phyloP scores from a whole-genome alignment of 2,113 vertebrate genomes.

The Daubentonia madagascariensis region DNA sequence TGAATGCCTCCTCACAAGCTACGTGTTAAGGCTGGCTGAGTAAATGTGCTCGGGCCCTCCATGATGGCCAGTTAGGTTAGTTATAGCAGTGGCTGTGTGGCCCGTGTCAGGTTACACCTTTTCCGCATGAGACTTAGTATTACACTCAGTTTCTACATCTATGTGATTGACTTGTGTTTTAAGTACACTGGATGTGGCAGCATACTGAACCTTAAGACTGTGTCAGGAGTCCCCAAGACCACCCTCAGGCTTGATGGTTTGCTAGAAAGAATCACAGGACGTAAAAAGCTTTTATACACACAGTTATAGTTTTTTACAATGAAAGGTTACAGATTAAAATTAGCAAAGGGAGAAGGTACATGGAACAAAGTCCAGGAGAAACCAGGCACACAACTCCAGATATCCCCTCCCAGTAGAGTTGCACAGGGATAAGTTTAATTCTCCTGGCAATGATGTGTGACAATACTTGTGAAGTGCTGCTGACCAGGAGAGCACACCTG shows the following conservation, averaged over 20 bases:
- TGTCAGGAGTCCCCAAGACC: not conserved
- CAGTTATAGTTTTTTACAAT: not conserved
- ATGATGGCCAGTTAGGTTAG: not conserved
- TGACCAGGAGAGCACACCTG: too few species aligned
- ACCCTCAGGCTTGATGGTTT: not conserved
- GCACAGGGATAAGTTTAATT: not conserved
- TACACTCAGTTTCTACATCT: not conserved
- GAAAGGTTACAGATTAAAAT: not conserved
- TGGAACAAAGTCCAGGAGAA: not conserved
- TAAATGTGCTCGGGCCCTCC: too few species aligned
- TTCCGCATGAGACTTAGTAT: not conserved
- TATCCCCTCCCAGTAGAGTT: not conserved
- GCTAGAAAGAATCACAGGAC: not conserved
- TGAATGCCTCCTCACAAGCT: not conserved
- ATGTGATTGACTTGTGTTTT: not conserved
- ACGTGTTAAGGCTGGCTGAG: not conserved
- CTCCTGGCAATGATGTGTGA: not conserved
- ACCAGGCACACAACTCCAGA: not conserved
- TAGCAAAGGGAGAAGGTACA: not conserved
- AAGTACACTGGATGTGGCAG: not conserved
- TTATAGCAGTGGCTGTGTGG: accelerated
- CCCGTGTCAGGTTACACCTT: not conserved
- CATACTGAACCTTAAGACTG: not conserved
- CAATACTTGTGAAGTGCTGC: not conserved
- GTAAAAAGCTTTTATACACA: not conserved